Evolutionary conservation across 2,888 invertebrate species (phyloP), one percentile per base, ranked within the genome.

Genomic region (Andrena trimmerana): DNA sequence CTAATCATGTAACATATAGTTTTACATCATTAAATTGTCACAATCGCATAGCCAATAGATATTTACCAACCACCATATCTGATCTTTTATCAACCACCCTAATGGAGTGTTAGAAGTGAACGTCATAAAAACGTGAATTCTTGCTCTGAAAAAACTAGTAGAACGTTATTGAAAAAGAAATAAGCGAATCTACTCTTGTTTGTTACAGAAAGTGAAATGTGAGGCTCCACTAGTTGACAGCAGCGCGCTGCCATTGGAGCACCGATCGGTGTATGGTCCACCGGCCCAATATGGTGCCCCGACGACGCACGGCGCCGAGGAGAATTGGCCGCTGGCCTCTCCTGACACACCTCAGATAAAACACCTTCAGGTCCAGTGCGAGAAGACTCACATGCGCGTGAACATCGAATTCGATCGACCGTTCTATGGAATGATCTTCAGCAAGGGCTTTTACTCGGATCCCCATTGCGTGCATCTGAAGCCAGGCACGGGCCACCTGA

Each of bases 341-440:
- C 97, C 98, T 27, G 98, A 98, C 93, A 98, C 98, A 94, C 98
- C 98, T 0, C 98, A 98, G 94, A 98, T 98, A 91, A 98, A 98
- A 94, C 97, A 98, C 92, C 95, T 98, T 85, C 98, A 98, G 95
- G 98, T 98, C 88, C 98, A 98, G 94, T 98, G 98, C 94, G 98
- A 98, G 94, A 98, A 98, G 94, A 98, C 98, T 66, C 98, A 98
- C 94, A 98, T 98, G 98, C 96, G 98, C 71, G 98, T 98, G 75
- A 98, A 98, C 94, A 98, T 99, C 91, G 98, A 98, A 94, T 99
- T 98, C 94, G 98, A 98, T 94, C 96, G 98, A 66, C 98, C 98
- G 16, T 98, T 98, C 95, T 98, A 98, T 94, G 98, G 98, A 42
- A 98, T 98, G 97, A 98, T 98, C 92, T 98, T 98, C 95, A 98